Conservation (phyloP, 2,888 invertebrate species). For the Volucella inanis region DNA sequence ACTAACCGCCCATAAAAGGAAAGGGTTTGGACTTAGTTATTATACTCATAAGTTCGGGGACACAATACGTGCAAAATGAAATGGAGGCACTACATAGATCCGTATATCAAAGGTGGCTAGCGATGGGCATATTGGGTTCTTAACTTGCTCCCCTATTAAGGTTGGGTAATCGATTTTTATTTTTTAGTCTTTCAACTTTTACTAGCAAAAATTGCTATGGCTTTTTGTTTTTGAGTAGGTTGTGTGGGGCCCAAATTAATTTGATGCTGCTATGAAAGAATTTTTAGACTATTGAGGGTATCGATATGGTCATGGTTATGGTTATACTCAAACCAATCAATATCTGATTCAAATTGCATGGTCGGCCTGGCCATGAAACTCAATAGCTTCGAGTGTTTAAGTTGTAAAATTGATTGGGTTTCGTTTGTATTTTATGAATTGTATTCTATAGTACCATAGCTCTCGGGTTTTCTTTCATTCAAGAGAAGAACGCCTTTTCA, state of each 20-base stretch:
- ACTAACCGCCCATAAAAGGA: not conserved
- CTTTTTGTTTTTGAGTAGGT: no score
- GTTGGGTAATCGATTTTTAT: no score
- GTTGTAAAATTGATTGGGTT: conserved; percentile 19
- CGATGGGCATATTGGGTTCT: no score
- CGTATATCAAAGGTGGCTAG: no score
- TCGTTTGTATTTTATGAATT: conserved; percentile 11
- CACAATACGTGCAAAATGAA: conserved; percentile 40
- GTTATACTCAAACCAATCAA: conserved; percentile 10
- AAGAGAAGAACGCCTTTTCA: no score
- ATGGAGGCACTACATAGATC: not conserved
- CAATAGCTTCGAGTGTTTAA: conserved; percentile 43
- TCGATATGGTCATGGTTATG: conserved; percentile 6
- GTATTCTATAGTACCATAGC: conserved; percentile 4
- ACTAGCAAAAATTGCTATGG: no score
- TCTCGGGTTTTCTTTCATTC: no score
- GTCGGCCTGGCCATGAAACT: conserved; percentile 48
- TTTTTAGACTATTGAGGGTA: not conserved
- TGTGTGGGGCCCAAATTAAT: no score
- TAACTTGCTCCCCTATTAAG: no score
- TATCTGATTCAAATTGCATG: conserved; percentile 23
- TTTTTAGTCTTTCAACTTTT: no score
- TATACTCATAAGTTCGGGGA: conserved; percentile 22
- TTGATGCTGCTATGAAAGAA: no score
- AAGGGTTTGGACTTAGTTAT: conserved; percentile 1